These are phyloP conservation scores for Parazoanthus darwini DNA, from an alignment of 92 coral and sea anemone genomes.

Conservation along the genomic window DNA sequence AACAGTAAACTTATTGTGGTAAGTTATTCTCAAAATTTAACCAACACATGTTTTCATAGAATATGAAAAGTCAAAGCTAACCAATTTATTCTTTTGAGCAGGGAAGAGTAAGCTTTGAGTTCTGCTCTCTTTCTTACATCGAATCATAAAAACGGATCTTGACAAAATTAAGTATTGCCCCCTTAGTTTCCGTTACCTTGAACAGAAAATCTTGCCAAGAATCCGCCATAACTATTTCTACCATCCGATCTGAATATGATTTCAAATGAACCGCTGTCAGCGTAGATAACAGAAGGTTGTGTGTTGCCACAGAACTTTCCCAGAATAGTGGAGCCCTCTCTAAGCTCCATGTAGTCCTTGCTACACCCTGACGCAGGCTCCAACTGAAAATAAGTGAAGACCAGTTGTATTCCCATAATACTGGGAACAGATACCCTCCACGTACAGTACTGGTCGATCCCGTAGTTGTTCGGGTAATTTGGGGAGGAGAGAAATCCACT, in stretches of 20 bases:
- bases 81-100: too few relatives aligned
- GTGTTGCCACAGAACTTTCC: slow-evolving; percentile 10
- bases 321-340: neutral
- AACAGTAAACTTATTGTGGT: too few relatives aligned
- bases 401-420: slow-evolving; percentile 9
- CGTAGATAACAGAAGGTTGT: neutral
- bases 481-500: neutral
- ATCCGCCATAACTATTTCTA: neutral
- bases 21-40: too few relatives aligned
- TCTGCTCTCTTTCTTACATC: too few relatives aligned
- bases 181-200: neutral
- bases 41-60: too few relatives aligned
- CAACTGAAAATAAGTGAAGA: neutral
- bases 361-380: neutral
- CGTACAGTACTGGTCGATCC: neutral
- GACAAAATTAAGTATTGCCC: neutral
- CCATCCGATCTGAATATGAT: neutral
- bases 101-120: too few relatives aligned
- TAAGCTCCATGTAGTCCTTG: slow-evolving; percentile 7
- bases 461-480: slow-evolving; percentile 3
- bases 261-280: slow-evolving; percentile 7
- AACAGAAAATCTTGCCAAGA: slow-evolving; percentile 10
- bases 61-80: too few relatives aligned
- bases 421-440: slow-evolving; percentile 28
- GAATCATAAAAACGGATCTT: too few relatives aligned